These are phyloP conservation scores for Halotydeus destructor DNA, from an alignment of 1,140 invertebrate genomes.

Conservation along the genomic window DNA sequence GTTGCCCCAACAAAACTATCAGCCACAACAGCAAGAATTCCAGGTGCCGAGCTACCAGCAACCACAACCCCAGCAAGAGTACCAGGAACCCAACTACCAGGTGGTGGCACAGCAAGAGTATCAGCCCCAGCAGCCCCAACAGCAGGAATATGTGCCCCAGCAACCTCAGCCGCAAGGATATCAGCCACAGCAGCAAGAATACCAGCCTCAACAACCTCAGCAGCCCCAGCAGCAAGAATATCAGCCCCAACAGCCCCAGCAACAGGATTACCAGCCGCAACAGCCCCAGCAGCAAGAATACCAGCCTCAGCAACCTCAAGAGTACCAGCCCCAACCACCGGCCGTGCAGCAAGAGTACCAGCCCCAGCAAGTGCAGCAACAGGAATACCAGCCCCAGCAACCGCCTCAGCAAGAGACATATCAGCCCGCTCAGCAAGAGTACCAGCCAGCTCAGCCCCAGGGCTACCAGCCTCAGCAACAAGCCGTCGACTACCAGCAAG, in stretches of 20 bases:
- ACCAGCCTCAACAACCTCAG: background rate
- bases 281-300: background rate
- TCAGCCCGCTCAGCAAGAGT: no score
- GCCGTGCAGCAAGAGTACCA: no score
- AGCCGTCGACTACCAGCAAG: no score
- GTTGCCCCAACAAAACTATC: background rate
- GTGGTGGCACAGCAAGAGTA: no score
- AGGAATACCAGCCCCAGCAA: background rate
- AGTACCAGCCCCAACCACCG: background rate
- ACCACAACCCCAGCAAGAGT: no score
- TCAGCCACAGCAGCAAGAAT: background rate
- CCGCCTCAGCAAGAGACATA: no score
- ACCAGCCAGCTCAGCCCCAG: background rate
- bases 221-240: no score
- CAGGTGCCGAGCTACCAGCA: no score
- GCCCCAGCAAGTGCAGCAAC: no score
- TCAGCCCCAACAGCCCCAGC: no score
- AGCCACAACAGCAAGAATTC: background rate
- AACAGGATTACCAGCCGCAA: background rate
- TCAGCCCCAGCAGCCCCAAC: no score
- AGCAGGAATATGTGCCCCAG: background rate
- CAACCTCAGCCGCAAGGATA: background rate
- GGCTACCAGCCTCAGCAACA: background rate
- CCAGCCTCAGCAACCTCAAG: background rate
- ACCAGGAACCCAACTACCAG: background rate